Evolutionary conservation across 2,888 invertebrate species (phyloP).

Genomic region (Norana najaformis): DNA sequence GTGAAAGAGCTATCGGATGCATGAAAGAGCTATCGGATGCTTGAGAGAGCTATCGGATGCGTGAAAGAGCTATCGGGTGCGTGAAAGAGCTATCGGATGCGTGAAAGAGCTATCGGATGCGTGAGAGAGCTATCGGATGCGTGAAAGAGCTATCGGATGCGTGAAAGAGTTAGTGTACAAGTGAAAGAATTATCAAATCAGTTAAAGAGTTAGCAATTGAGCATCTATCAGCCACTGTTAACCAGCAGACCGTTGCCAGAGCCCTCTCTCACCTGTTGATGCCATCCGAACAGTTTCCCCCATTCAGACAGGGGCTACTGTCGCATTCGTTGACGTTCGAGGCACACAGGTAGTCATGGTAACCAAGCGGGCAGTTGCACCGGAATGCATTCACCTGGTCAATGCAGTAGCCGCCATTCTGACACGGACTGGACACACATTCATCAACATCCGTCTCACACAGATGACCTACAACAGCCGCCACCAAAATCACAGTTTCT

Average conservation of each 20-base stretch:
- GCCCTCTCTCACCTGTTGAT: slow-evolving; percentile 29
- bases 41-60: no score
- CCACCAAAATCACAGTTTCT: neutral
- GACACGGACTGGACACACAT: slow-evolving; percentile 81
- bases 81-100: no score
- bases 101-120: no score
- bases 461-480: slow-evolving; percentile 31
- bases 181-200: no score
- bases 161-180: no score
- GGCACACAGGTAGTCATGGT: slow-evolving; percentile 53
- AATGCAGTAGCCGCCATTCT: slow-evolving; percentile 81
- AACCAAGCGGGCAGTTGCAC: slow-evolving; percentile 77
- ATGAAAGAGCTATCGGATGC: no score
- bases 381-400: slow-evolving; percentile 89
- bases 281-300: slow-evolving; percentile 33
- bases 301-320: slow-evolving; percentile 47
- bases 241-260: neutral
- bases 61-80: no score
- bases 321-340: slow-evolving; percentile 78
- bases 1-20: no score
- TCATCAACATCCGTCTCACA: slow-evolving; percentile 44
- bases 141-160: no score
- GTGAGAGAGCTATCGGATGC: no score
- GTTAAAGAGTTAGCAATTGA: no score
- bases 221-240: no score